A percentile compares a stretch with the other conserved stretches of the same genome.
These are phyloP conservation scores for Aurelia coerulea DNA, from an alignment of 30 jellyfish, hydroid and myxozoan species.

Conservation along the genomic window DNA sequence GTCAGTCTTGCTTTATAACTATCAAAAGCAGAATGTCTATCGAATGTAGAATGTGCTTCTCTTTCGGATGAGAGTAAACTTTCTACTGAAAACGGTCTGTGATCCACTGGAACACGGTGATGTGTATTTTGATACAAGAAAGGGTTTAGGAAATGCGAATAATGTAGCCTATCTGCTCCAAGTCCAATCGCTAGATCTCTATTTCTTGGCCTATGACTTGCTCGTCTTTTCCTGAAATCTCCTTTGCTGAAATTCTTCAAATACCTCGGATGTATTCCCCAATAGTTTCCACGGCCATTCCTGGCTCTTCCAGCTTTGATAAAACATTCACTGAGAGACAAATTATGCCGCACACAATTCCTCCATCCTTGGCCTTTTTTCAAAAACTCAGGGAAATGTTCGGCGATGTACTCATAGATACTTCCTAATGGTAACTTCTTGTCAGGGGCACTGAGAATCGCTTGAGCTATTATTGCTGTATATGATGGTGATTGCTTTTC, in stretches of 20 bases:
- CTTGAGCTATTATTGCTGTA: constrained; percentile 98
- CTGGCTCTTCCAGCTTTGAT: constrained; percentile 98
- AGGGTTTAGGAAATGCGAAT: constrained; percentile 74
- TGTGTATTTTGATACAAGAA: constrained; percentile 45
- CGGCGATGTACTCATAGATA: constrained; percentile 95
- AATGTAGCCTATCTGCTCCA: constrained; percentile 69
- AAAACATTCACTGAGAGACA: constrained; percentile 96
- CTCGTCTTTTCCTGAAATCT: constrained; percentile 94
- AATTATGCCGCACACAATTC: constrained; percentile 95
- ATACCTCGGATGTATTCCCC: constrained; percentile 99
- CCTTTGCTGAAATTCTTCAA: constrained; percentile 95
- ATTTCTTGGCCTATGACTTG: constrained; percentile 96
- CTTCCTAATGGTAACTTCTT: constrained; percentile 95
- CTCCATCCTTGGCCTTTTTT: constrained; percentile 99
- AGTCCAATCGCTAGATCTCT: constrained; percentile 84
- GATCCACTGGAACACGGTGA: constrained; percentile 53
- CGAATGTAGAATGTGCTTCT: constrained; percentile 69
- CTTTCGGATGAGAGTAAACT: constrained; percentile 85
- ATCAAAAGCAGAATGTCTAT: constrained; percentile 63
- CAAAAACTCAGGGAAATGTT: constrained; percentile 92
- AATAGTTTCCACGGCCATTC: constrained; percentile 97
- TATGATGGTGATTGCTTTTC: constrained; percentile 90
- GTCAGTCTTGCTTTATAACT: constrained; percentile 49
- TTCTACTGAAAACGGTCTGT: constrained; percentile 77
- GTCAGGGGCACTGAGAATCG: constrained; percentile 94